These are phyloP conservation scores for Diorhabda carinulata DNA, from an alignment of 1,140 invertebrate genomes.

Conservation along the genomic window DNA sequence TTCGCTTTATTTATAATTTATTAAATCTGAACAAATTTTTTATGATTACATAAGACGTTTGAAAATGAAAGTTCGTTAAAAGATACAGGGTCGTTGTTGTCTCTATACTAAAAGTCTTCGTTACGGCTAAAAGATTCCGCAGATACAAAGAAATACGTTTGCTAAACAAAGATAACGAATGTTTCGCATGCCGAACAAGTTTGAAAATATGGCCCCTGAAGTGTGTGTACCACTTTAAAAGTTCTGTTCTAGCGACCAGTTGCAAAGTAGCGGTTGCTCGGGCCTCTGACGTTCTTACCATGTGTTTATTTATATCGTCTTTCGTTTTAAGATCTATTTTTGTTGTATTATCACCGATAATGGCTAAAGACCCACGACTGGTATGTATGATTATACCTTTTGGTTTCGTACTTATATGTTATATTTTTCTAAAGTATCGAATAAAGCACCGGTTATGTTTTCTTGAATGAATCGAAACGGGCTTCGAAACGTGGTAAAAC, in stretches of 20 bases:
- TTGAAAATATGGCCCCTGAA: not conserved
- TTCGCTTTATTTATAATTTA: too few relatives aligned
- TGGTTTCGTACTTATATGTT: not conserved
- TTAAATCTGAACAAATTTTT: too few relatives aligned
- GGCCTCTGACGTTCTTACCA: not conserved
- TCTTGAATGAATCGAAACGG: too few relatives aligned
- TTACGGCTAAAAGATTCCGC: too few relatives aligned
- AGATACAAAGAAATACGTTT: not conserved
- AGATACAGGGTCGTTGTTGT: too few relatives aligned
- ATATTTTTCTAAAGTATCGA: too few relatives aligned
- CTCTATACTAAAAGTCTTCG: too few relatives aligned
- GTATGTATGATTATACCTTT: not conserved
- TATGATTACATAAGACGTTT: too few relatives aligned
- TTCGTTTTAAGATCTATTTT: not conserved
- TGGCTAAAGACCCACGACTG: not conserved
- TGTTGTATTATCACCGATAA: not conserved
- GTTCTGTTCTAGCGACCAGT: not conserved
- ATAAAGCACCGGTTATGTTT: too few relatives aligned
- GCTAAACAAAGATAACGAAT: not conserved
- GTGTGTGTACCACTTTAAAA: conserved; percentile 1
- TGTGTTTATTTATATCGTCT: not conserved
- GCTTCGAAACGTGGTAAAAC: too few relatives aligned
- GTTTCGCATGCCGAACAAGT: not conserved
- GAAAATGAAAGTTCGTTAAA: too few relatives aligned
- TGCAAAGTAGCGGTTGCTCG: not conserved